These are phyloP conservation scores for Rhadina sibilatrix DNA, from an alignment of 2,113 vertebrate species.

Conservation along the genomic window DNA sequence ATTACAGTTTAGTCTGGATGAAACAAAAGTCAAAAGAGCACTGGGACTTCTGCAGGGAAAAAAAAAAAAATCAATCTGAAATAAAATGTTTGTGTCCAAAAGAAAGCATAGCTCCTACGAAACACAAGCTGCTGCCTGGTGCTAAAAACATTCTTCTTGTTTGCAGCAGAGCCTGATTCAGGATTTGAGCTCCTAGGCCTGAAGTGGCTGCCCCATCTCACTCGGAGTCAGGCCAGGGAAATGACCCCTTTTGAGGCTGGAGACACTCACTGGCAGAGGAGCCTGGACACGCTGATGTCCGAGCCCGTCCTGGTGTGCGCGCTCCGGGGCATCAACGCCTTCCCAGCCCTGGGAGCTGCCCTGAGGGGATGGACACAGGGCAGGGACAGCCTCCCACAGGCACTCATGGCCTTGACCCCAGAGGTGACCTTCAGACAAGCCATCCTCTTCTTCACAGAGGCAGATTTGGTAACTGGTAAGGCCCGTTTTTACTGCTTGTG, in stretches of 20 bases:
- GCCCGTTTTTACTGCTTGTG: background rate
- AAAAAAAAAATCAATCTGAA: background rate
- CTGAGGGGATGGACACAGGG: background rate
- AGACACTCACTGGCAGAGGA: slow-evolving; percentile 54
- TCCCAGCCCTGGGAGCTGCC: slow-evolving; percentile 16
- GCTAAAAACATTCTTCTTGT: background rate
- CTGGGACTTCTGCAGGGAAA: background rate
- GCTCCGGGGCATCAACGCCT: slow-evolving; percentile 44
- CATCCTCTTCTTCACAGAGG: slow-evolving; percentile 70
- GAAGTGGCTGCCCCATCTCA: slow-evolving; percentile 73
- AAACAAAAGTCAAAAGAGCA: background rate
- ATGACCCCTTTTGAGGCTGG: slow-evolving; percentile 76
- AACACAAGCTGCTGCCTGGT: background rate
- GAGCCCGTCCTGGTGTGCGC: slow-evolving; percentile 64
- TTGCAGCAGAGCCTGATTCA: background rate
- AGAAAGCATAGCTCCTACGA: background rate
- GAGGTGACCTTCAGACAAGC: slow-evolving; percentile 74
- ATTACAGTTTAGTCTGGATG: background rate
- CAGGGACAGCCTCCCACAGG: background rate
- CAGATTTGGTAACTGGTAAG: slow-evolving; percentile 65
- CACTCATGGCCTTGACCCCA: slow-evolving; percentile 72
- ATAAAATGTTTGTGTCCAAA: background rate
- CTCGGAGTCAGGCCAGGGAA: slow-evolving; percentile 69
- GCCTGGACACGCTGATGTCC: slow-evolving; percentile 55
- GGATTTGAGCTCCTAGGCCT: slow-evolving; percentile 71